Percentiles rank a stretch among this genome's conserved stretches.
These are phyloP conservation scores for Phymastichus coffea DNA, from an alignment of 1,140 invertebrate species.

Conservation along the genomic window DNA sequence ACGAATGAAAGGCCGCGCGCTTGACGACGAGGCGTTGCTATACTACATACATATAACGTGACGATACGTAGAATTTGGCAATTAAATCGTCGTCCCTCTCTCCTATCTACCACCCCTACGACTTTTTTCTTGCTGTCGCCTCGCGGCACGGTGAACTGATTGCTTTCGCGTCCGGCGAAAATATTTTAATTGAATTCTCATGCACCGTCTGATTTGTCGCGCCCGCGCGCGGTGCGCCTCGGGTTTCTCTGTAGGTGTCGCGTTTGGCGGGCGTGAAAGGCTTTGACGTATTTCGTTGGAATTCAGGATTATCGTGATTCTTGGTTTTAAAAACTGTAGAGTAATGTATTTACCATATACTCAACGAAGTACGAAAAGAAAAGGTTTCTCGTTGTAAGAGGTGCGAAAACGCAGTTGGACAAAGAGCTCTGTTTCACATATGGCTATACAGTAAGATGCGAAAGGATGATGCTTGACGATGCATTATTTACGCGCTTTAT, in stretches of 20 bases:
- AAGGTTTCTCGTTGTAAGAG: too few relatives aligned
- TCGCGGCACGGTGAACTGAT: background rate
- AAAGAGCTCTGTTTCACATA: background rate
- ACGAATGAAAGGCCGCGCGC: constrained; percentile 30
- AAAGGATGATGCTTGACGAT: too few relatives aligned
- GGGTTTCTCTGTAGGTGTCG: too few relatives aligned
- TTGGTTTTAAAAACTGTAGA: background rate
- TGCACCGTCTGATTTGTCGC: background rate
- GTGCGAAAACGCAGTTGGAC: too few relatives aligned
- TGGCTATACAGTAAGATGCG: background rate
- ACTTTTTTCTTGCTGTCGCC: background rate
- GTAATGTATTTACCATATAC: too few relatives aligned
- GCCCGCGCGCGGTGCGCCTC: too few relatives aligned
- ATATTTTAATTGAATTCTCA: constrained; percentile 30
- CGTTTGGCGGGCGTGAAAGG: background rate
- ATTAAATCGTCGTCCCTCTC: constrained; percentile 44
- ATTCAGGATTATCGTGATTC: background rate
- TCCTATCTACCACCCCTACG: background rate
- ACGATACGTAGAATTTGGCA: constrained; percentile 49
- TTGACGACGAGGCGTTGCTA: constrained; percentile 7
- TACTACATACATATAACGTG: constrained; percentile 34
- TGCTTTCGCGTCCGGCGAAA: constrained; percentile 12
- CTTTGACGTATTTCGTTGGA: background rate
- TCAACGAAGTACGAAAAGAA: too few relatives aligned
- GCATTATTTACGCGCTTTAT: background rate